Evolutionary conservation across 1,140 invertebrate species (phyloP), one percentile per base, ranked within the genome.

Genomic region (Drosophila insularis): DNA sequence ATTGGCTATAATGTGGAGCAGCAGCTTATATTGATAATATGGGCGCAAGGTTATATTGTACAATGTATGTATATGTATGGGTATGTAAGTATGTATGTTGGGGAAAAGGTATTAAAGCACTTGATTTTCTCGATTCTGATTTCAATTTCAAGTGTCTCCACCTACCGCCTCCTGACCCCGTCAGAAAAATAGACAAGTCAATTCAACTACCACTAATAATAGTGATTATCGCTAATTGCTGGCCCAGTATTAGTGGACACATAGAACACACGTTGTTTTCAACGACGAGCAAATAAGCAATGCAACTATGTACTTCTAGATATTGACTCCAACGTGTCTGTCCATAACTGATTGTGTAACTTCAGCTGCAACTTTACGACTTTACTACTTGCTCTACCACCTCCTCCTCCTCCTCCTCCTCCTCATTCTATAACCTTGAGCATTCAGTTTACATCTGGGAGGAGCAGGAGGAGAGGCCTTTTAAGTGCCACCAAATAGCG

Each of bases 201-300:
- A 27, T 13, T 17, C 55, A 35, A 50, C 19, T 50, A 21, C 19
- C 21, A 58, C 27, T 53, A 61, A 53, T 75, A 14, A 62, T 32
- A 43, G 63, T 58, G 61, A 67, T 74, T 74, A 65, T 40, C 40
- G 40, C 39, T 71, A 71, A 74, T 74, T 71, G 40, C 68, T 37
- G 43, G 68, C 53, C 72, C 17, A 50, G 17, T 10, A 46, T 13
- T 35, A 37, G 35, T 37, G 35, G 35, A 37, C 35, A 46, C 17
- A 32, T 32, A 8, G 31, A 32, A 8, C 31, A 23, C 23, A 23
- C 23, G 23, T 32, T 32, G 31, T 32, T 6, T 10, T 32, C 31
- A 7, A 32, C 31, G 35, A 11, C 32, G 10, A 10, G 11, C 35
- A 37, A 37, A 37, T 37, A 37, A 37, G 35, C 11, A 37, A 13